Base-by-base conservation (phyloP, 2,797 vertebrate genomes). In the Delichon dasypus region DNA sequence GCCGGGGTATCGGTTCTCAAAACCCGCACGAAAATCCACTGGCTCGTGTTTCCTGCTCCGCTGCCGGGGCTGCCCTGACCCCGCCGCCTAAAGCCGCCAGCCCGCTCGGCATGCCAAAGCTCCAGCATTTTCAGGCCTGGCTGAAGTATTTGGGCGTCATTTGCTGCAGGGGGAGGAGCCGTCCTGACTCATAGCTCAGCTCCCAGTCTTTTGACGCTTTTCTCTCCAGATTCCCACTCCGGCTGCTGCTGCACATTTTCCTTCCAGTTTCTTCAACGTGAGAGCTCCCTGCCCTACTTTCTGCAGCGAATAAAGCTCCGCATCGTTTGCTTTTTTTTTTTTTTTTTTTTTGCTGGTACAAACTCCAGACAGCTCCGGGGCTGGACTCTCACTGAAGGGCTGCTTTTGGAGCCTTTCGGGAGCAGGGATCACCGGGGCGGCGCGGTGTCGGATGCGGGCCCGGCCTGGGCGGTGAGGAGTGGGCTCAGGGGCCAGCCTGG, bases 91-190 rank as follows among this genome's bases (percentile, higher is more conserved):
- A 65, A 23, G 54, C 87, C 42, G 40, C 86, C 73, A 7, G 34
- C 45, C 74, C 36, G 50, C 71, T 47, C 17, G 2, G 7, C 19
- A 3, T 30, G 70, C 81, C 89, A 90, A 68, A 90, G 34, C 75
- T 32, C 57, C 74, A 34, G 47, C 55, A 14, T 67, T 88, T 58
- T 32, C 40, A 38, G 84, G 71, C 78, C 87, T 32, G 79, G 23
- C 45, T 86, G 85, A 79, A 88, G 73, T 42, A 36, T 38, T 50
- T 44, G 32, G 77, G 85, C 62, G 70, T 88, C 91, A 86, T 83
- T 95, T 92, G 85, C 73, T 89, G 93, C 87, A 95, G 70, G 89
- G 88, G 94, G 89, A 91, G 93, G 95, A 97, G 96, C 87, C 0
- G 19, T 32, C 72, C 75, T 76, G 92, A 48, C 66, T 92, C 84